phyloP scores from a whole-genome alignment of 2,797 vertebrate species.

The Gallinago nigripennis region DNA sequence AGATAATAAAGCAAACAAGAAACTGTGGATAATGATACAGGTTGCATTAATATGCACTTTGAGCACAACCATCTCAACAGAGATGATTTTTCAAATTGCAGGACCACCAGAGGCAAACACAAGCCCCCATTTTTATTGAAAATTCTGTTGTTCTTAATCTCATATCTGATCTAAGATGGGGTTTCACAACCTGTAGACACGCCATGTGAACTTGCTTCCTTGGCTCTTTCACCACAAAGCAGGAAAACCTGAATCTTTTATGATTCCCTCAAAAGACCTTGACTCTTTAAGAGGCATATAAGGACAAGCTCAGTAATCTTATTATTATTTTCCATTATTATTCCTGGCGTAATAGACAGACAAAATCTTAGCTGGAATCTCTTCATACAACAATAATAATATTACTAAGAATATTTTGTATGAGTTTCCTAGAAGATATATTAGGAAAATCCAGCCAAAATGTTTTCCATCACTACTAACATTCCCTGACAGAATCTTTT shows the following conservation, averaged over 20 bases:
- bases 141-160: background rate
- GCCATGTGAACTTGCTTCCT: background rate
- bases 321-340: background rate
- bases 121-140: background rate
- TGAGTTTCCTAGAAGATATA: background rate
- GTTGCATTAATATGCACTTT: background rate
- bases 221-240: background rate
- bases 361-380: background rate
- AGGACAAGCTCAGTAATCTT: background rate
- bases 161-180: background rate
- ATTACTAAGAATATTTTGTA: background rate
- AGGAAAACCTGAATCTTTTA: background rate
- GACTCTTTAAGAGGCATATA: background rate
- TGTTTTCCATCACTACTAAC: background rate
- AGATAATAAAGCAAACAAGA: background rate
- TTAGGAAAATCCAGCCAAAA: background rate
- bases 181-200: background rate
- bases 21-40: background rate
- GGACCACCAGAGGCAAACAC: background rate
- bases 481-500: background rate
- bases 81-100: background rate
- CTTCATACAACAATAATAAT: background rate
- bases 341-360: background rate
- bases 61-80: background rate
- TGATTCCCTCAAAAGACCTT: background rate